These are phyloP conservation scores for Pantherophis guttatus DNA, from an alignment of 2,113 vertebrate species.

Conservation along the genomic window DNA sequence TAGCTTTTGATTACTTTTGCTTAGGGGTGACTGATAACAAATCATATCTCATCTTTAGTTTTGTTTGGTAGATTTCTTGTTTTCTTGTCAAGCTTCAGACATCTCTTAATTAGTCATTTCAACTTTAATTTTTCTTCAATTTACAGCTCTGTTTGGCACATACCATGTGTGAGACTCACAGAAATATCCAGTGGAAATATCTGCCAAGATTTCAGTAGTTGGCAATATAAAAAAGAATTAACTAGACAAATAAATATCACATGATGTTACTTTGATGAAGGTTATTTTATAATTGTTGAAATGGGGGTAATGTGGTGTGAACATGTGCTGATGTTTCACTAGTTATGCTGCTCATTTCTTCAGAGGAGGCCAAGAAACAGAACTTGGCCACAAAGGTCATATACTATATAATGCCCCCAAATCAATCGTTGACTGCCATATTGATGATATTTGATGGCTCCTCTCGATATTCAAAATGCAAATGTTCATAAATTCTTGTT, in stretches of 20 bases:
- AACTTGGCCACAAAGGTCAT: background rate
- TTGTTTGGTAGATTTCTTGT: background rate
- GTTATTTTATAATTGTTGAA: background rate
- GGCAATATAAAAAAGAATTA: background rate
- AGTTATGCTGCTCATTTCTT: background rate
- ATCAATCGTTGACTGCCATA: background rate
- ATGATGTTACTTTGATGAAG: background rate
- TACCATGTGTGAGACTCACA: rapidly evolving
- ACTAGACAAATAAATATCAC: background rate
- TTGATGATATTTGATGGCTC: background rate
- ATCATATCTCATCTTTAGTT: background rate
- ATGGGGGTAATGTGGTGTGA: background rate
- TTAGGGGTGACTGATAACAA: background rate
- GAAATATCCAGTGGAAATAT: slow-evolving; percentile 18
- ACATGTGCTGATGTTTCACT: background rate
- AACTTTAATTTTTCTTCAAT: slow-evolving; percentile 33
- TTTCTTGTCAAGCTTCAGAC: slow-evolving; percentile 20
- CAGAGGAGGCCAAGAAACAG: background rate
- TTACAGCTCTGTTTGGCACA: slow-evolving; percentile 35
- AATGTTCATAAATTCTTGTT: background rate
- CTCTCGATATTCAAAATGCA: background rate
- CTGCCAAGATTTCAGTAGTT: background rate
- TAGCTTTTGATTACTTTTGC: background rate
- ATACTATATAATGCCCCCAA: background rate
- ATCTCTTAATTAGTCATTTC: slow-evolving; percentile 50